Conservation (phyloP, 23 tunicate genomes). For the Styela clava region DNA sequence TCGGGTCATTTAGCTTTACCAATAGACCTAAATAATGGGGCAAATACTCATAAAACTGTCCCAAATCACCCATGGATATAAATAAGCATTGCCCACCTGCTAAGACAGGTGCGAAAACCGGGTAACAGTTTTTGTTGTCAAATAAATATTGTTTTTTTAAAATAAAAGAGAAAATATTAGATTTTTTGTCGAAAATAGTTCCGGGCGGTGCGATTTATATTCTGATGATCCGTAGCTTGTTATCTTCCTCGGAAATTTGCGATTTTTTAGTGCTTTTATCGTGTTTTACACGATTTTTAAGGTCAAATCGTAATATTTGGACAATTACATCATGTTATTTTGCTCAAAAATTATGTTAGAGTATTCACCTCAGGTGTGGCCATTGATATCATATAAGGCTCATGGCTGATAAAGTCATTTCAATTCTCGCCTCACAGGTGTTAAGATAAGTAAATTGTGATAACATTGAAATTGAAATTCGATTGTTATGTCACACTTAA, state of each 20-base stretch:
- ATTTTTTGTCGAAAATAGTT: background rate
- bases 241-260: background rate
- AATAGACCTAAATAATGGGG: background rate
- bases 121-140: background rate
- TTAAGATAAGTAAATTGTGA: background rate
- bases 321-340: no score
- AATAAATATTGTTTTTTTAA: background rate
- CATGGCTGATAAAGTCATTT: no score
- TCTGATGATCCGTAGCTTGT: background rate
- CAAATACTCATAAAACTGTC: background rate
- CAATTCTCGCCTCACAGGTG: background rate
- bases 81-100: conserved; percentile 19
- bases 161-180: background rate
- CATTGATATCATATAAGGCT: no score
- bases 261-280: no score
- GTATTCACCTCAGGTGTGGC: no score
- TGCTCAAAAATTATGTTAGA: no score
- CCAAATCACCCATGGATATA: conserved; percentile 14
- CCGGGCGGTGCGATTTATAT: background rate
- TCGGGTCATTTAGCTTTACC: background rate
- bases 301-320: no score
- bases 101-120: background rate
- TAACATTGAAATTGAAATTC: background rate
- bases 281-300: no score
- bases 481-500: background rate